These are phyloP conservation scores for Lithophane leautieri DNA, from an alignment of 2,888 invertebrate genomes.

Conservation along the genomic window DNA sequence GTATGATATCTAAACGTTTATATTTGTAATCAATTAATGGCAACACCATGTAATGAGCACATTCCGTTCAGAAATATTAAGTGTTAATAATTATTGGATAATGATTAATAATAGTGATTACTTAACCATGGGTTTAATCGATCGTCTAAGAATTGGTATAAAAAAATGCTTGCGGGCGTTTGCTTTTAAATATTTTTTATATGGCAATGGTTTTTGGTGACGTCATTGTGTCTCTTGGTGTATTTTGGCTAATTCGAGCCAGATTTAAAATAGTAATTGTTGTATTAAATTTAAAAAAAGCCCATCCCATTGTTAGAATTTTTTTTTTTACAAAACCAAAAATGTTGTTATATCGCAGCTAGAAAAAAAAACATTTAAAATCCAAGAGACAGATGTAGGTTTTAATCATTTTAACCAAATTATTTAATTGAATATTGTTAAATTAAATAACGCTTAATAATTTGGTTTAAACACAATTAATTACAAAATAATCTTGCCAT, in stretches of 20 bases:
- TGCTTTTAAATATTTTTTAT: conserved; percentile 57
- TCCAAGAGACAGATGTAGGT: conserved; percentile 45
- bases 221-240: conserved; percentile 48
- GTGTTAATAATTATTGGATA: conserved; percentile 77
- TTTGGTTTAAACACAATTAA: conserved; percentile 18
- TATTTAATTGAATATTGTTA: conserved; percentile 13
- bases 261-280: conserved; percentile 12
- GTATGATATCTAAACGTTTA: conserved; percentile 74
- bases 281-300: conserved; percentile 6
- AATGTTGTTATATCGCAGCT: neutral
- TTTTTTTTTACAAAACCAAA: conserved; percentile 6
- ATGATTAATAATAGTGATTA: conserved; percentile 73
- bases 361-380: neutral
- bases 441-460: conserved; percentile 39
- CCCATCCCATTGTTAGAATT: conserved; percentile 17
- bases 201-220: conserved; percentile 46
- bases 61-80: conserved; percentile 86
- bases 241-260: conserved; percentile 22
- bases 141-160: conserved; percentile 67
- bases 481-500: conserved; percentile 54
- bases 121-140: conserved; percentile 71
- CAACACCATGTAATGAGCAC: conserved; percentile 85
- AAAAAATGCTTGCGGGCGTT: conserved; percentile 66
- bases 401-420: conserved; percentile 30
- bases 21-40: conserved; percentile 80